Conservation (phyloP, 2,113 vertebrate genomes). For the Megaceryle maxima region DNA sequence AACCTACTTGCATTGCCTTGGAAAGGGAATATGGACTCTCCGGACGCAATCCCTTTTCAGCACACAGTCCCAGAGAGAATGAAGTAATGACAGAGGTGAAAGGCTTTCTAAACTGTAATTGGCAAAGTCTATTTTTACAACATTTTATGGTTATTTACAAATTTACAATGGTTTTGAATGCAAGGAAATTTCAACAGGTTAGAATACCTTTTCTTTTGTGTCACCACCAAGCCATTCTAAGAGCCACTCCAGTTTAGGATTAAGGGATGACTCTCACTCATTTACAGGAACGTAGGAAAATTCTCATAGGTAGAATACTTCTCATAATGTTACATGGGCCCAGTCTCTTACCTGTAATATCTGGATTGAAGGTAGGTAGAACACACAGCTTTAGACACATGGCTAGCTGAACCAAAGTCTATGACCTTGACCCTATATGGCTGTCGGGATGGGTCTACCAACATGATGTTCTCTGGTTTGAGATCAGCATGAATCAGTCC, state of each 20-base stretch:
- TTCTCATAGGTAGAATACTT: background rate
- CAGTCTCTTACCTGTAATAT: conserved; percentile 92
- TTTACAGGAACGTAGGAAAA: background rate
- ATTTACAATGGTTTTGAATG: background rate
- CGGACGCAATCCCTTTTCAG: background rate
- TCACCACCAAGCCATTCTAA: background rate
- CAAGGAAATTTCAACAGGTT: background rate
- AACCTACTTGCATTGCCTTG: background rate
- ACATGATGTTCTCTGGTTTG: conserved; percentile 99
- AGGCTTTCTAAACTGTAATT: background rate
- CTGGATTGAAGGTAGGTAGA: conserved; percentile 98
- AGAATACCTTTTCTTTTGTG: background rate
- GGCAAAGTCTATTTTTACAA: background rate
- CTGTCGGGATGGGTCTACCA: conserved; percentile 95
- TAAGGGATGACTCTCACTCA: background rate
- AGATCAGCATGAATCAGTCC: conserved; percentile 98
- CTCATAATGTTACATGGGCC: background rate
- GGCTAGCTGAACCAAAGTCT: conserved; percentile 97
- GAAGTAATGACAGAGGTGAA: background rate
- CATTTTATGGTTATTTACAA: background rate
- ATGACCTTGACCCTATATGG: conserved; percentile 99
- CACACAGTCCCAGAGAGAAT: background rate
- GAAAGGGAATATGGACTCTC: background rate
- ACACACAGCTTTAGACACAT: conserved; percentile 98
- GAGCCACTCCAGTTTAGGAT: background rate